These are phyloP conservation scores for Neuroterus valhalla DNA, from an alignment of 1,140 invertebrate genomes.

Conservation along the genomic window DNA sequence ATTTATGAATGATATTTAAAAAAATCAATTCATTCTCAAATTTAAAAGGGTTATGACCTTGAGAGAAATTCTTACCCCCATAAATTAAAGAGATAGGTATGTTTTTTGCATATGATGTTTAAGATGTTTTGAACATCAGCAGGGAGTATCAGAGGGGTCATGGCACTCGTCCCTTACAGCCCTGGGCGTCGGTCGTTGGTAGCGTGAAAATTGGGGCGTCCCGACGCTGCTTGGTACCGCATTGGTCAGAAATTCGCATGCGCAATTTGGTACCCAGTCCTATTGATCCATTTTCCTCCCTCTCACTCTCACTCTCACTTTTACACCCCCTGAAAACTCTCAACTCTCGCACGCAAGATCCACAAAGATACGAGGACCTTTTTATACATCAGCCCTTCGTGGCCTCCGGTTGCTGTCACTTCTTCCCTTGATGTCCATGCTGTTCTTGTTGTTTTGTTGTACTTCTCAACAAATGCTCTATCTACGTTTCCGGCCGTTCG, in stretches of 20 bases:
- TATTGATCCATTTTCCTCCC: constrained; percentile 56
- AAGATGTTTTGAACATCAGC: not conserved
- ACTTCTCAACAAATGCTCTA: too few relatives aligned
- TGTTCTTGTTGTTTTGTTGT: constrained; percentile 46
- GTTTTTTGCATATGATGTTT: not conserved
- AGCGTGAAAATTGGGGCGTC: constrained; percentile 47
- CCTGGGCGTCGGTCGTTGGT: constrained; percentile 58
- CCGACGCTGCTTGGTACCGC: constrained; percentile 36
- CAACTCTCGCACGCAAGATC: constrained; percentile 67
- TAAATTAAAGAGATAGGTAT: too few relatives aligned
- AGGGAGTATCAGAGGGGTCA: too few relatives aligned
- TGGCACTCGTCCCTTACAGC: constrained; percentile 48
- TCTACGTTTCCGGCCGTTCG: too few relatives aligned
- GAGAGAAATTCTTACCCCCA: too few relatives aligned
- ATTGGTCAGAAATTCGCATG: constrained; percentile 53
- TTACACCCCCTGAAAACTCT: constrained; percentile 40
- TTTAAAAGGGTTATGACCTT: too few relatives aligned
- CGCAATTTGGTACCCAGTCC: constrained; percentile 54
- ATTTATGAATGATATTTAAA: too few relatives aligned
- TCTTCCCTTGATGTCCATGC: constrained; percentile 37
- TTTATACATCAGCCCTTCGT: constrained; percentile 54
- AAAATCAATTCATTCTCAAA: too few relatives aligned
- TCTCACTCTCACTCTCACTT: not conserved
- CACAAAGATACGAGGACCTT: constrained; percentile 62
- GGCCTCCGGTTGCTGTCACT: constrained; percentile 40